Conservation (phyloP, 2,113 vertebrate species). For the Pachycephala philippinensis region DNA sequence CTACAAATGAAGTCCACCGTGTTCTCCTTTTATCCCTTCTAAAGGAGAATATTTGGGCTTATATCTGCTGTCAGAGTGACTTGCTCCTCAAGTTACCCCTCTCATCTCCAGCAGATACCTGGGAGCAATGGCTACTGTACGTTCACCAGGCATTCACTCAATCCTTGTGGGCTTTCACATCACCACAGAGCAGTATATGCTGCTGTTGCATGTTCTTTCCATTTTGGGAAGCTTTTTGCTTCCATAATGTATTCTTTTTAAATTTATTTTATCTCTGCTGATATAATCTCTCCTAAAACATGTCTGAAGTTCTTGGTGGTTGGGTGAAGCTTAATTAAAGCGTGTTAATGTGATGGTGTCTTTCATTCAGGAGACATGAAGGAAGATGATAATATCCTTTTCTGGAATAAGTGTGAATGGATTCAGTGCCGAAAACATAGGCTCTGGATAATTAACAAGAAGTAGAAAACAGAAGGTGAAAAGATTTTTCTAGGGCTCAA, state of each 20-base stretch:
- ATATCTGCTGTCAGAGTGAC: background rate
- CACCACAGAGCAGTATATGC: background rate
- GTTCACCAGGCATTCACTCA: background rate
- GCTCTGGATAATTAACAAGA: background rate
- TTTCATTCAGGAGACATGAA: background rate
- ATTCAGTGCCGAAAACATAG: background rate
- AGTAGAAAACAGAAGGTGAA: background rate
- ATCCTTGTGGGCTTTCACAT: background rate
- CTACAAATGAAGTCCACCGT: background rate
- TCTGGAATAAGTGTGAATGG: background rate
- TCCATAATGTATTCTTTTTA: background rate
- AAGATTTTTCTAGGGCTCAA: background rate
- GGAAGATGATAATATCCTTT: background rate
- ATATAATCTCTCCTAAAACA: background rate
- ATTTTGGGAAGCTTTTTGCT: background rate
- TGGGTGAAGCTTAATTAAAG: background rate
- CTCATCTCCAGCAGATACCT: background rate
- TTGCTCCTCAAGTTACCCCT: accelerated
- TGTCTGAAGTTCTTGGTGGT: background rate
- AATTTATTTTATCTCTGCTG: background rate
- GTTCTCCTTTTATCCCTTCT: background rate
- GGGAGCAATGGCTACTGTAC: background rate
- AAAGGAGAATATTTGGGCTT: background rate
- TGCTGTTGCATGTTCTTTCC: background rate
- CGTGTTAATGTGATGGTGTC: background rate